Evolutionary conservation across 2,797 vertebrate genomes (phyloP).

Genomic region (Vespertilio murinus): DNA sequence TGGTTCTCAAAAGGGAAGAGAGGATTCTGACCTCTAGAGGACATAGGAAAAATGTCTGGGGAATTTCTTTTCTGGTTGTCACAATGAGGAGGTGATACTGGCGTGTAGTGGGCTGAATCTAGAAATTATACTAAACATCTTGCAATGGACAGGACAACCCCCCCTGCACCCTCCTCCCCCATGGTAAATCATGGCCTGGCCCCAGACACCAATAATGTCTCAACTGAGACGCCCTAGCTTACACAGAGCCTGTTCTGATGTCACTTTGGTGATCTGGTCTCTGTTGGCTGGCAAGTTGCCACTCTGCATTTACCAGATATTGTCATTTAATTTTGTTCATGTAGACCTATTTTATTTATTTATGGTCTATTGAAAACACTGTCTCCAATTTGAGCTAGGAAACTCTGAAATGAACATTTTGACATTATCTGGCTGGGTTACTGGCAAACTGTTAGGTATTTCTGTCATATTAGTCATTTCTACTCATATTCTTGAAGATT

Average conservation of each 20-base stretch:
- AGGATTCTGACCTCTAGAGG: neutral
- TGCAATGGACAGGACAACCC: neutral
- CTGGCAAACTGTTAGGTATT: neutral
- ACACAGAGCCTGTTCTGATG: neutral
- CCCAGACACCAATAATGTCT: neutral
- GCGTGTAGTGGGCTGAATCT: neutral
- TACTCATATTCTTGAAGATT: neutral
- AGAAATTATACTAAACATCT: neutral
- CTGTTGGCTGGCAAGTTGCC: neutral
- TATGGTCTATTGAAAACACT: neutral
- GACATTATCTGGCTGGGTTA: neutral
- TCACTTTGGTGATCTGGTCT: neutral
- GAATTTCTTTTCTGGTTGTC: neutral
- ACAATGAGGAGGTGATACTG: neutral
- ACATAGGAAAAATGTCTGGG: neutral
- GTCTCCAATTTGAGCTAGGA: neutral
- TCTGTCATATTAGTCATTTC: neutral
- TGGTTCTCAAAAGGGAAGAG: neutral
- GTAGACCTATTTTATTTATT: neutral
- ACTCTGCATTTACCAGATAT: neutral
- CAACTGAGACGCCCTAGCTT: neutral
- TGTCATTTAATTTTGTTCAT: neutral
- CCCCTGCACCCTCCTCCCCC: accelerated
- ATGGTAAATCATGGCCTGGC: neutral
- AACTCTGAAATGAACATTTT: constrained; percentile 3